Conservation (phyloP, 2,113 vertebrate genomes). For the Onychostoma macrolepis region DNA sequence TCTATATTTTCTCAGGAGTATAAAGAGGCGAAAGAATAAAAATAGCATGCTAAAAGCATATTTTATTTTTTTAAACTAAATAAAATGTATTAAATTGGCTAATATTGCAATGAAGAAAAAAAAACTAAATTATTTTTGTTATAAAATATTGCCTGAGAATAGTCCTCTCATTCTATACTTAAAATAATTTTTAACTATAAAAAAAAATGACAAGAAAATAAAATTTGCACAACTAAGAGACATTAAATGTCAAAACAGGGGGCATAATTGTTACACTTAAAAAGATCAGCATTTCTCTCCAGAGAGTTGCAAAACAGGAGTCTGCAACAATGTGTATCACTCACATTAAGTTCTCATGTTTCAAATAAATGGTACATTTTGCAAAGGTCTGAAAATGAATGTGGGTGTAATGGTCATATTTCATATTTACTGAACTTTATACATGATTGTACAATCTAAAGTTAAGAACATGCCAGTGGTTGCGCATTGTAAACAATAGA, state of each 20-base stretch:
- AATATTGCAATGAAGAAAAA: background rate
- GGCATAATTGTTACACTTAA: slow-evolving; percentile 44
- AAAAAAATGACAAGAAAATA: background rate
- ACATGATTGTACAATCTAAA: background rate
- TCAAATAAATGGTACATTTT: slow-evolving; percentile 30
- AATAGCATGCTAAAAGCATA: background rate
- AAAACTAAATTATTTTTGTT: background rate
- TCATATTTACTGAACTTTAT: slow-evolving; percentile 23
- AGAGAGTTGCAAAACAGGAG: slow-evolving; percentile 47
- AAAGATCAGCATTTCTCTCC: slow-evolving; percentile 38
- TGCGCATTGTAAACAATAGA: slow-evolving; percentile 17
- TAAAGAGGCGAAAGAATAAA: background rate
- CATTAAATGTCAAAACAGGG: background rate
- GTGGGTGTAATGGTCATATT: slow-evolving; percentile 25
- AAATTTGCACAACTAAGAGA: background rate
- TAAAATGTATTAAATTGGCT: background rate
- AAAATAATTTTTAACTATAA: background rate
- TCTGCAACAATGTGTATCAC: slow-evolving; percentile 29
- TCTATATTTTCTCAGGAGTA: background rate
- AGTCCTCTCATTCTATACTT: background rate
- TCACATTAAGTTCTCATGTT: slow-evolving; percentile 28
- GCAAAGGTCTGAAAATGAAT: slow-evolving; percentile 29
- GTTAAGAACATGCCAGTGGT: slow-evolving; percentile 19
- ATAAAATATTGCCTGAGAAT: background rate
- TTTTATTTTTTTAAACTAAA: background rate